A percentile compares a stretch with the other conserved stretches of the same genome.
Evolutionary conservation across 2,797 vertebrate species (phyloP).

Genomic region (Natrix natrix): DNA sequence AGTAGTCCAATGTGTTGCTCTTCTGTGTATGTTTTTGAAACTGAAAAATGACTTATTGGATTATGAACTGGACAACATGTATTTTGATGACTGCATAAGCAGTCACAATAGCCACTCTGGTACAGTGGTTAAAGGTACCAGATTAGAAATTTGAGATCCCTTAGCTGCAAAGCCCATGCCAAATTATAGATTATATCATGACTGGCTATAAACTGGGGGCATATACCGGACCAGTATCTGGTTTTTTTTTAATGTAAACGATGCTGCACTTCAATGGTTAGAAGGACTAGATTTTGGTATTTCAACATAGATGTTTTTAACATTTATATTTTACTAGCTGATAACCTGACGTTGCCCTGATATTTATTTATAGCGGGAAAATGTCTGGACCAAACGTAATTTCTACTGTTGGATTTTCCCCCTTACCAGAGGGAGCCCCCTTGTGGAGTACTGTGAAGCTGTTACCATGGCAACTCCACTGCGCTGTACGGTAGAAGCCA

Average conservation of each 20-base stretch:
- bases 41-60: neutral
- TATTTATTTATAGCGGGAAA: too few relatives aligned
- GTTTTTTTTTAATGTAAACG: neutral
- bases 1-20: neutral
- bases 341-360: too few relatives aligned
- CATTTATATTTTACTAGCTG: neutral
- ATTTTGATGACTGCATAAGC: neutral
- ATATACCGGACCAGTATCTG: neutral
- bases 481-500: too few relatives aligned
- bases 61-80: neutral
- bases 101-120: neutral
- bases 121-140: neutral
- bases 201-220: neutral
- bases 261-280: neutral
- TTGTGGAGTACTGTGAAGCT: too few relatives aligned
- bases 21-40: neutral
- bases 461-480: too few relatives aligned
- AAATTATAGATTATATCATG: neutral
- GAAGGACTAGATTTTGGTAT: neutral
- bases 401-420: too few relatives aligned
- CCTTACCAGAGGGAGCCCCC: too few relatives aligned
- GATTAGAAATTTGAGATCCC: neutral
- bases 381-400: too few relatives aligned
- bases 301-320: neutral
- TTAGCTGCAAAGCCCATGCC: neutral